Conservation (phyloP, 1,140 invertebrate genomes). For the Bombus sibiricus region DNA sequence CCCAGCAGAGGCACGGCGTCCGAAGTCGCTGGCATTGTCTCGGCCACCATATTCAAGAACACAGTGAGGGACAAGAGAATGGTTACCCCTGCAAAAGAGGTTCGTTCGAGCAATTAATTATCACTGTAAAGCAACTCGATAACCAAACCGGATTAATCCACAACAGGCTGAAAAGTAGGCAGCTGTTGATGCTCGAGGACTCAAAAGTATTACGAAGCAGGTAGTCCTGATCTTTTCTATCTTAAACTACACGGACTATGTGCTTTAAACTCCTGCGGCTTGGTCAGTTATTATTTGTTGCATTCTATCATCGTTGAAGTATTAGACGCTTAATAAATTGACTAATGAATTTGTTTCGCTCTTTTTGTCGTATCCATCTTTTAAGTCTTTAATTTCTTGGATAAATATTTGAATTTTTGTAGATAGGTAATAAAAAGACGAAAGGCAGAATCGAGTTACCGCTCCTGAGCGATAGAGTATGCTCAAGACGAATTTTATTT, state of each 20-base stretch:
- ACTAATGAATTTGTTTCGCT: not conserved
- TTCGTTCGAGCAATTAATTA: slow-evolving; percentile 55
- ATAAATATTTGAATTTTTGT: not conserved
- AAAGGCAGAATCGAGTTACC: not conserved
- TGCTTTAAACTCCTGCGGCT: too few species aligned
- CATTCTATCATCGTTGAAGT: not conserved
- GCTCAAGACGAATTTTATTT: not conserved
- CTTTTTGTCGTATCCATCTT: not conserved
- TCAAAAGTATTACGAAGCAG: not conserved
- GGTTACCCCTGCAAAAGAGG: slow-evolving; percentile 87
- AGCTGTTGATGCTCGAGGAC: not conserved
- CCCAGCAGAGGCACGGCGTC: slow-evolving; percentile 93
- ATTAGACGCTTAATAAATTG: too few species aligned
- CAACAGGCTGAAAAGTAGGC: not conserved
- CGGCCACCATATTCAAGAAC: slow-evolving; percentile 93
- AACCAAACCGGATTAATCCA: slow-evolving; percentile 34
- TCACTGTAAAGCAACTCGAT: slow-evolving; percentile 11
- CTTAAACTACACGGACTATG: too few species aligned
- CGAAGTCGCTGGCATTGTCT: slow-evolving; percentile 93
- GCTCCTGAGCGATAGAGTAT: not conserved
- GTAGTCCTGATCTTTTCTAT: not conserved
- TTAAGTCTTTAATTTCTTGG: not conserved
- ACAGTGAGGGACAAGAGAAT: slow-evolving; percentile 95
- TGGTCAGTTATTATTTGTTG: too few species aligned
- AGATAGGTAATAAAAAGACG: not conserved